Conservation (phyloP, 2,888 invertebrate species). For the Dryobotodes eremita region DNA sequence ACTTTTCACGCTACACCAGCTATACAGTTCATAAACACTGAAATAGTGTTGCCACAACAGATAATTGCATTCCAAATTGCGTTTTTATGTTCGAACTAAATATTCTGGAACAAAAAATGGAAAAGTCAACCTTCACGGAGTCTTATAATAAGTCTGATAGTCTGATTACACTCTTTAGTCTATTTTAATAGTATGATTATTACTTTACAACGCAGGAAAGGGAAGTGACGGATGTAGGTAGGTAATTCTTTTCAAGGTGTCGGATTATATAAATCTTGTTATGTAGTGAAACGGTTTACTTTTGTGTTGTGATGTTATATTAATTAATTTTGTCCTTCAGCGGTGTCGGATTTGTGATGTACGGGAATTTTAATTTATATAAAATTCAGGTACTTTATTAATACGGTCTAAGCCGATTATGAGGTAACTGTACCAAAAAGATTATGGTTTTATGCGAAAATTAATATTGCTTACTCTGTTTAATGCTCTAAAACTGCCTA, state of each 20-base stretch:
- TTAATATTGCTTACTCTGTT: neutral
- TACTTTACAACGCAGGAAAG: slow-evolving; percentile 79
- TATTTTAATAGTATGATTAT: slow-evolving; percentile 77
- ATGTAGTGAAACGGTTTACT: slow-evolving; percentile 52
- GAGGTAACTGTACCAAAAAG: slow-evolving; percentile 20
- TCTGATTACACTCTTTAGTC: slow-evolving; percentile 68
- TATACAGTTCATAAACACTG: slow-evolving; percentile 52
- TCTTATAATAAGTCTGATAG: slow-evolving; percentile 68
- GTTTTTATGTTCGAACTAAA: slow-evolving; percentile 54
- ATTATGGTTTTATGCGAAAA: slow-evolving; percentile 27
- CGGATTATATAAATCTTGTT: slow-evolving; percentile 71
- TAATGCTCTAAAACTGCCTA: neutral
- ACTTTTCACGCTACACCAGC: slow-evolving; percentile 53
- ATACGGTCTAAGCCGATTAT: slow-evolving; percentile 30
- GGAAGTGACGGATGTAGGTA: slow-evolving; percentile 80
- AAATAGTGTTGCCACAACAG: slow-evolving; percentile 55
- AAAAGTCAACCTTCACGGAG: slow-evolving; percentile 79
- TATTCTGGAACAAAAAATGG: slow-evolving; percentile 62
- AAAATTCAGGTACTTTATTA: slow-evolving; percentile 7
- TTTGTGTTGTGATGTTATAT: slow-evolving; percentile 45
- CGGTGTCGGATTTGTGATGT: slow-evolving; percentile 2
- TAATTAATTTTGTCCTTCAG: slow-evolving; percentile 29
- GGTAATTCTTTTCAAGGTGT: slow-evolving; percentile 80
- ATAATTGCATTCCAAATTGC: slow-evolving; percentile 59
- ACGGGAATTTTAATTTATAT: slow-evolving; percentile 14